Evolutionary conservation across 1,140 invertebrate genomes (phyloP).

Genomic region (Heliothis virescens): DNA sequence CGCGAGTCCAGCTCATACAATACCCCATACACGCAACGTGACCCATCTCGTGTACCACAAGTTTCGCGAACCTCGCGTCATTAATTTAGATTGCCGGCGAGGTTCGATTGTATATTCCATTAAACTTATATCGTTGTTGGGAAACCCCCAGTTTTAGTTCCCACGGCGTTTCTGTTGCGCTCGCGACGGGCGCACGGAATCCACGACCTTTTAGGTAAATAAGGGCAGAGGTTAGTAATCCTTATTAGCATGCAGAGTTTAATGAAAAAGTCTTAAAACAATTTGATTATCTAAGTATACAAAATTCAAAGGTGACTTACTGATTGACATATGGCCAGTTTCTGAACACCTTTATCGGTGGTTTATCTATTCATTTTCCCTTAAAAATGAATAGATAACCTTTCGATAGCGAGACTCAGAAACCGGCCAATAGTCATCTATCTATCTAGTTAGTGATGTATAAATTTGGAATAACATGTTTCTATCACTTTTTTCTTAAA

Average conservation of each 20-base stretch:
- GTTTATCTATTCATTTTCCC: too few relatives aligned
- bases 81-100: conserved; percentile 58
- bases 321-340: too few relatives aligned
- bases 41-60: not conserved
- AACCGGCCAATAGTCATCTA: too few relatives aligned
- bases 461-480: too few relatives aligned
- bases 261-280: not conserved
- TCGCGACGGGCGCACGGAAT: not conserved
- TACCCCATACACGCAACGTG: not conserved
- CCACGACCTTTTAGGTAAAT: not conserved
- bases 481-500: too few relatives aligned
- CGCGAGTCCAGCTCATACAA: not conserved
- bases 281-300: too few relatives aligned
- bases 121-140: conserved; percentile 68
- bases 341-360: too few relatives aligned
- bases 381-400: too few relatives aligned
- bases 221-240: not conserved
- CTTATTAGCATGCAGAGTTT: not conserved
- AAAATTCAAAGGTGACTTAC: too few relatives aligned
- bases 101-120: conserved; percentile 75
- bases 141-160: conserved; percentile 5
- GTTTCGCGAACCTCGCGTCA: conserved; percentile 25
- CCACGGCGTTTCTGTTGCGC: not conserved
- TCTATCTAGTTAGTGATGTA: too few relatives aligned
- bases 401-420: too few relatives aligned